These are phyloP conservation scores for Apis laboriosa DNA, from an alignment of 1,140 invertebrate species.

Conservation along the genomic window DNA sequence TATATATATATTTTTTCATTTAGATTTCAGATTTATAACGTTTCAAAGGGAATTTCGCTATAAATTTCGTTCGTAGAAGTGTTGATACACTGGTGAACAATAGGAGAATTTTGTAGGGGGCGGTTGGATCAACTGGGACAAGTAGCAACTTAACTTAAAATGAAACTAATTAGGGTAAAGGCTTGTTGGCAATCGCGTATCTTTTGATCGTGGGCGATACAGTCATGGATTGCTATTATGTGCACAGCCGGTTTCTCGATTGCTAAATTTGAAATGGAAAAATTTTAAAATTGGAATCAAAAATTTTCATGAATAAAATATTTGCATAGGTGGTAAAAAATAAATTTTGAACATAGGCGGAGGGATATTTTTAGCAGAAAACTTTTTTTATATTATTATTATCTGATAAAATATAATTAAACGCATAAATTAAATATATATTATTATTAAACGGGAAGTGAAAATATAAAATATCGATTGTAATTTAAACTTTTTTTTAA, in stretches of 20 bases:
- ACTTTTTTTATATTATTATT: no score
- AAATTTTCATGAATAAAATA: background rate
- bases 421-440: no score
- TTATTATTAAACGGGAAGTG: no score
- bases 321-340: background rate
- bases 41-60: background rate
- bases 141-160: conserved; percentile 65
- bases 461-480: no score
- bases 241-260: background rate
- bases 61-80: background rate
- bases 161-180: conserved; percentile 66
- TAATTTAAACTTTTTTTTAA: no score
- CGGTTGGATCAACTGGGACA: conserved; percentile 57
- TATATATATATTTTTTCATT: no score
- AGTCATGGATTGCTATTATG: conserved; percentile 8
- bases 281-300: background rate
- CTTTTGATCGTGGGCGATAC: conserved; percentile 4
- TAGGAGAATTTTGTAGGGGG: conserved; percentile 30
- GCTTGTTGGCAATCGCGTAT: conserved; percentile 28
- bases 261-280: background rate
- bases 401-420: no score
- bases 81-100: background rate
- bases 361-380: no score
- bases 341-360: background rate
- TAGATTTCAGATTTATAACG: background rate